Evolutionary conservation across 2,113 vertebrate species (phyloP), one percentile per base, ranked within the genome.

Genomic region (Vulpes ferrilata): DNA sequence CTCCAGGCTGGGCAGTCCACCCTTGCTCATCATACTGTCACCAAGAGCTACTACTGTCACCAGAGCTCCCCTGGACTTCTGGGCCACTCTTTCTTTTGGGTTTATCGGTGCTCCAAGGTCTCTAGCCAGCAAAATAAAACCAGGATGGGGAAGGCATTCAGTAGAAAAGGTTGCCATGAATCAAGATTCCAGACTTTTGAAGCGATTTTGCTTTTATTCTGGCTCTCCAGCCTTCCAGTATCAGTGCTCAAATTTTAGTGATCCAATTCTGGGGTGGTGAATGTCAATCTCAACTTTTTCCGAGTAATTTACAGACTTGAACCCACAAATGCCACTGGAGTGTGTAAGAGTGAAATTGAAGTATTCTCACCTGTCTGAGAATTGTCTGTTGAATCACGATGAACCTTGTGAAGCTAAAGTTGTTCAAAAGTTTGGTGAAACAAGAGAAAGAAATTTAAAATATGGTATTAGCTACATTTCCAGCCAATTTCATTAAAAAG

Each of bases 361-460:
- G 25, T 38, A 57, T 74, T 98, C 98, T 98, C 96, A 99, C 99
- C 99, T 99, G 99, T 98, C 73, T 99, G 99, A 95, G 99, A 98
- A 97, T 98, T 99, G 92, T 99, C 99, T 97, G 98, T 99, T 32
- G 99, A 97, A 60, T 99, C 99, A 97, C 86, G 98, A 95, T 98
- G 99, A 97, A 98, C 97, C 98, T 99, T 99, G 98, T 98, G 98
- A 93, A 99, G 98, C 99, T 99, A 98, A 97, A 96, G 96, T 94
- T 82, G 51, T 67, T 74, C 71, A 74, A 86, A 97, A 91, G 69
- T 95, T 97, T 96, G 98, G 79, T 57, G 81, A 88, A 91, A 95
- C 5, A 92, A 98, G 32, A 98, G 35, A 97, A 71, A 97, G 62
- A 93, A 0, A 62, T 86, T 97, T 96, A 53, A 81, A 96, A 96